A percentile compares a stretch with the other conserved stretches of the same genome.
phyloP scores from a whole-genome alignment of 2,888 invertebrate species.

The Tortrix viridana region DNA sequence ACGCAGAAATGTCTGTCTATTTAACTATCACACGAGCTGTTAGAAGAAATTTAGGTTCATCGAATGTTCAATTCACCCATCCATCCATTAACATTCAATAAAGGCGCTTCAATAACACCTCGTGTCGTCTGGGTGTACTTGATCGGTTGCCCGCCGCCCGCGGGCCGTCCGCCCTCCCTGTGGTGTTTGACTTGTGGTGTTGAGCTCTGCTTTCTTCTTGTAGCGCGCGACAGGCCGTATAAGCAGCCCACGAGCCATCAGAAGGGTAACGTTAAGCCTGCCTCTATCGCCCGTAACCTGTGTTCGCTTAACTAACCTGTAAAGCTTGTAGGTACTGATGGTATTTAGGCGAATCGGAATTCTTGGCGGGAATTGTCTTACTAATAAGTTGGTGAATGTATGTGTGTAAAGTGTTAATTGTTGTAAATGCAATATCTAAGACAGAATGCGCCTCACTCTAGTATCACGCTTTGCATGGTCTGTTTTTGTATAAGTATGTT shows the following conservation, averaged over 20 bases:
- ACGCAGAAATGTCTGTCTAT: constrained; percentile 15
- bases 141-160: constrained; percentile 11
- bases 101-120: constrained; percentile 39
- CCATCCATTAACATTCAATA: constrained; percentile 31
- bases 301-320: constrained; percentile 69
- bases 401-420: constrained; percentile 44
- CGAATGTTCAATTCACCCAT: constrained; percentile 13
- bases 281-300: constrained; percentile 63
- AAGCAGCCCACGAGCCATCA: constrained; percentile 77
- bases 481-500: constrained; percentile 16
- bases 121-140: constrained; percentile 39
- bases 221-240: constrained; percentile 75
- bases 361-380: constrained; percentile 69
- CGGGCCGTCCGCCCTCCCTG: constrained; percentile 43
- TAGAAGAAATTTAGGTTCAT: constrained; percentile 15
- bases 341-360: constrained; percentile 73
- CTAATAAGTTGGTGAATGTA: constrained; percentile 40
- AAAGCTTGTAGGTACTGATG: constrained; percentile 67
- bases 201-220: constrained; percentile 80
- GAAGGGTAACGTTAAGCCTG: constrained; percentile 76
- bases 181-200: constrained; percentile 70
- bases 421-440: constrained; percentile 49
- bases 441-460: constrained; percentile 61
- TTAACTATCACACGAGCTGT: constrained; percentile 25
- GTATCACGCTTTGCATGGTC: constrained; percentile 40